phyloP scores from a whole-genome alignment of 2,797 vertebrate genomes.

The Eulemur albifrons region DNA sequence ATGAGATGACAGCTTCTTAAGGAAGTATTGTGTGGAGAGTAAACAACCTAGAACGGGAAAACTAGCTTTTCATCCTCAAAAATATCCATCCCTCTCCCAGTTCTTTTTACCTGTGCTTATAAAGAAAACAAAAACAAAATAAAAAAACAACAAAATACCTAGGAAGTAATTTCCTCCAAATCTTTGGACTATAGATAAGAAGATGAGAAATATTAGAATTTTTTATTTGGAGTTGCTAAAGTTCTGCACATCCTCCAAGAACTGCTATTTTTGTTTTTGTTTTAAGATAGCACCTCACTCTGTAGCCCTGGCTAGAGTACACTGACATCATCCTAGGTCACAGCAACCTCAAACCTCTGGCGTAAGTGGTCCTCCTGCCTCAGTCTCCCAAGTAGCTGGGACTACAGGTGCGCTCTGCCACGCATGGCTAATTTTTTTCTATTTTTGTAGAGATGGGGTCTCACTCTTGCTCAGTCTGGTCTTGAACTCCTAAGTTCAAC shows the following conservation, averaged over 20 bases:
- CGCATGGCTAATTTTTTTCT: no score
- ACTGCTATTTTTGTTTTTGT: neutral
- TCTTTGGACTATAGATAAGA: neutral
- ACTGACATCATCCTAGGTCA: no score
- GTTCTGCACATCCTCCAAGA: neutral
- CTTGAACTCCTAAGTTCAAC: no score
- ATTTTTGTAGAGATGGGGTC: no score
- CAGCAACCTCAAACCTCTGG: no score
- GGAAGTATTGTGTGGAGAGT: neutral
- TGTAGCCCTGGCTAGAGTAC: no score
- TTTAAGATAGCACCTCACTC: no score
- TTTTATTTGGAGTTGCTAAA: neutral
- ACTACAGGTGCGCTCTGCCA: no score
- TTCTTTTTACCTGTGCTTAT: neutral
- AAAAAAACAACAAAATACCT: neutral
- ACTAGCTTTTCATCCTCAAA: neutral
- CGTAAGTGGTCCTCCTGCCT: no score
- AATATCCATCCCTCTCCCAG: neutral
- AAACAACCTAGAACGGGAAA: neutral
- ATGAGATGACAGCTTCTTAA: neutral
- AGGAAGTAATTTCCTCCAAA: neutral
- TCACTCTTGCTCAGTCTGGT: no score
- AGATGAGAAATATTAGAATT: neutral
- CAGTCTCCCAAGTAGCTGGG: no score
- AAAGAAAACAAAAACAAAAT: neutral